Evolutionary conservation across 1,140 invertebrate genomes (phyloP), one percentile per base, ranked within the genome.

Genomic region (Drosophila grimshawi): DNA sequence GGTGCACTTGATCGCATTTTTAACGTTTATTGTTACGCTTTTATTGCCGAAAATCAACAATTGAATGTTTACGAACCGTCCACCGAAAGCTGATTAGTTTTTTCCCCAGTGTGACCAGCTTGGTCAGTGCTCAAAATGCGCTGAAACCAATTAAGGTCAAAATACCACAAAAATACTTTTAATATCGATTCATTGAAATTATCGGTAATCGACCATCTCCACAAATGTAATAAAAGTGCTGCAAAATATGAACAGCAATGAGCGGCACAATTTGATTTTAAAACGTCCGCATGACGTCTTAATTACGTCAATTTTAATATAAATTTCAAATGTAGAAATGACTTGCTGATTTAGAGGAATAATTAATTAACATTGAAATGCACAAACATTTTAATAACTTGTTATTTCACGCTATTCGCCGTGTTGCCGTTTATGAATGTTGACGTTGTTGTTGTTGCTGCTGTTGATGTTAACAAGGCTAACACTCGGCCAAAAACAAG

Each of bases 1-100:
- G 60, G 68, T 73, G 70, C 83, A 88, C 76, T 71, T 35, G 5
- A 67, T 51, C 70, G 78, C 82, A 86, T 86, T 86, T 78, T 78
- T 35, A 78, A 80, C 57, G 78, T 72, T 66, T 66, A 76, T 43
- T 70, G 66, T 56, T 75, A 71, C 52, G 57, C 78, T 70, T 77
- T 59, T 75, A 61, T 67, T 57, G 66, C 69, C 74, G 78, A 81
- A 86, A 86, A 78, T 69, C 74, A 71, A 71, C 55, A 72, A 65
- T 55, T 56, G 33, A 43, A 46, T 72, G 68, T 60, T 71, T 72
- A 61, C 48, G 63, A 67, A 72, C 69, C 63, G 69, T 66, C 69
- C 69, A 72, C 63, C 46, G 69, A 65, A 59, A 59, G 62, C 63
- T 66, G 69, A 72, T 72, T 37, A 52, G 27, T 46, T 72, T 72